These are phyloP conservation scores for Drosophila paramelanica DNA, from an alignment of 2,888 invertebrate species.

Conservation along the genomic window DNA sequence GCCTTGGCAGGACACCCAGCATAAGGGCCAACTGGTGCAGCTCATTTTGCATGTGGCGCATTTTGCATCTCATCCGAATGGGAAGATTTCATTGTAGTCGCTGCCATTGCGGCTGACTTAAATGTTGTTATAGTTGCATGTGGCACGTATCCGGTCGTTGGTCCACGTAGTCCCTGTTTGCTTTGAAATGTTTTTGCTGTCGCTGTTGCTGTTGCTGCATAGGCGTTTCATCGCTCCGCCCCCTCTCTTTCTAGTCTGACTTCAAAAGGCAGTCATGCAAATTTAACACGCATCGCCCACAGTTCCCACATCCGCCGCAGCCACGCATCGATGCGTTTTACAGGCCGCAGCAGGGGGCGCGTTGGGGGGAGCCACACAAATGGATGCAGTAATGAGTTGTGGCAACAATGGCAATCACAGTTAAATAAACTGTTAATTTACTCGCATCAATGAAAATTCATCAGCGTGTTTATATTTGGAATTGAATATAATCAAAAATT, in stretches of 20 bases:
- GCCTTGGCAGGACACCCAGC: neutral
- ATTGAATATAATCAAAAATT: neutral
- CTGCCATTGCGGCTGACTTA: slow-evolving; percentile 34
- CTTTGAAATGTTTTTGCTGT: slow-evolving; percentile 58
- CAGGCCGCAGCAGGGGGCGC: slow-evolving; percentile 1
- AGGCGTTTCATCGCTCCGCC: slow-evolving; percentile 39
- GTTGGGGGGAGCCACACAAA: slow-evolving; percentile 1
- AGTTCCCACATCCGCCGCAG: slow-evolving; percentile 30
- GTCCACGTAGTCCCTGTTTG: slow-evolving; percentile 56
- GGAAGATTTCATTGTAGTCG: slow-evolving; percentile 51
- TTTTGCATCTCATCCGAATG: slow-evolving; percentile 54
- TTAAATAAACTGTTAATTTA: slow-evolving; percentile 31
- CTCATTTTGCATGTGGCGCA: slow-evolving; percentile 47
- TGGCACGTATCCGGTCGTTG: slow-evolving; percentile 55
- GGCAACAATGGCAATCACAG: slow-evolving; percentile 37
- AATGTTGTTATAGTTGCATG: slow-evolving; percentile 65
- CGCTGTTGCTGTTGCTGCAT: slow-evolving; percentile 22
- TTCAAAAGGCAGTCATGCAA: slow-evolving; percentile 73
- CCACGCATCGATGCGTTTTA: slow-evolving; percentile 27
- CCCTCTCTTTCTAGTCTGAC: slow-evolving; percentile 37
- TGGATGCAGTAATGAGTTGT: slow-evolving; percentile 27
- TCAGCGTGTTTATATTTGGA: neutral
- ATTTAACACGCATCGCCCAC: slow-evolving; percentile 64
- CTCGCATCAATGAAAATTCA: neutral
- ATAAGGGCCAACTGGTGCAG: slow-evolving; percentile 15